Evolutionary conservation across 2,113 vertebrate species (phyloP), one percentile per base, ranked within the genome.

Genomic region (Mungos mungo): DNA sequence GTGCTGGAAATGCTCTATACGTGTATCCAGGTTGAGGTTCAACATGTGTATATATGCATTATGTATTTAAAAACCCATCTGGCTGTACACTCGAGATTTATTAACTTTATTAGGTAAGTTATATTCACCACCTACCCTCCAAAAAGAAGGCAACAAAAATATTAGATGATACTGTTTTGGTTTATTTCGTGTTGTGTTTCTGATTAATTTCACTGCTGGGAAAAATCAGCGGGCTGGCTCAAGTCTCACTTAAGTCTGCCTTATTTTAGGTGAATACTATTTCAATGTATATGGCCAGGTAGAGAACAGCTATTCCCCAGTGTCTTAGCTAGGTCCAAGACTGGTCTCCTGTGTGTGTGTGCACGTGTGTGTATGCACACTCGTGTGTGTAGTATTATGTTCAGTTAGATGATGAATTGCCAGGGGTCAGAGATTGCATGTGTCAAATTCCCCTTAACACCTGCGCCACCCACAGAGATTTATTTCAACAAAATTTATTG

Each of bases 51-150:
- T 10, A 12, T 15, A 3, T 45, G 0, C 35, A 10, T 35, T n/a
- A 72, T 2, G 5, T 31, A 52, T 13, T 33, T 92, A 52, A 92
- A 92, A 83, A 25, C 54, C 74, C 69, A n/a, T 63, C 76, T 72
- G 80, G 52, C 79, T 77, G 27, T 33, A 25, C 45, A 5, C 19
- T 69, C 0, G 4, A 83, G 74, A 65, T 86, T n/a, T 86, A 27
- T 52, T 80, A 80, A 83, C 52, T 79, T 80, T 72, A 79, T 52
- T 93, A 83, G 33, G 21, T 79, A 65, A 41, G 71, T 84, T 84
- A 84, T 18, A n/a, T 60, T 23, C 14, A 18, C 11, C 16, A 4
- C 57, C 21, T 11, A 81, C 7, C 29, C 33, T 35, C 72, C 65
- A 80, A 35, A 69, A 71, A 86, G 41, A 47, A 85, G 76, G 47